These are phyloP conservation scores for Steinernema feltiae DNA, from an alignment of 1,140 invertebrate species.

Conservation along the genomic window DNA sequence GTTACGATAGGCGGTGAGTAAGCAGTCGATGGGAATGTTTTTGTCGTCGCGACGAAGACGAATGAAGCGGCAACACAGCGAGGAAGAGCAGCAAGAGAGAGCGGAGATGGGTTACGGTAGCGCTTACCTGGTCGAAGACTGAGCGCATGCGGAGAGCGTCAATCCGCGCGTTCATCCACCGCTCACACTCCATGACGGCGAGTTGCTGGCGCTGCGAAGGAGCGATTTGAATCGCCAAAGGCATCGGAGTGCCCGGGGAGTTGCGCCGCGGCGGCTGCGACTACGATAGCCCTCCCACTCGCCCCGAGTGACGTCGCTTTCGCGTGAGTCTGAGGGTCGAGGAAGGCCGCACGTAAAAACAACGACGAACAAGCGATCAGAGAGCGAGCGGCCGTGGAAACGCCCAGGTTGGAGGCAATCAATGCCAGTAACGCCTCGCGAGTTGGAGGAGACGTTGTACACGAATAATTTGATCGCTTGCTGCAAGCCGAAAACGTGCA, in stretches of 20 bases:
- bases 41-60: neutral
- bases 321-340: neutral
- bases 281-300: constrained; percentile 4
- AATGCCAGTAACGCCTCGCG: neutral
- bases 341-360: neutral
- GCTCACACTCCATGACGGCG: neutral
- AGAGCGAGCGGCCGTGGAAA: neutral
- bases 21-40: neutral
- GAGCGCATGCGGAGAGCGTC: neutral
- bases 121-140: neutral
- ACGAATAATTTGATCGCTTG: too few species aligned
- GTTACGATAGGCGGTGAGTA: neutral
- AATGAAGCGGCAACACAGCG: too few species aligned
- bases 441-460: too few species aligned
- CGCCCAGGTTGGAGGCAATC: neutral
- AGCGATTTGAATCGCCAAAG: neutral
- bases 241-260: neutral
- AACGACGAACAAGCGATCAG: too few species aligned
- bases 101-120: too few species aligned
- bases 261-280: neutral
- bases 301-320: neutral
- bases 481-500: too few species aligned
- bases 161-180: neutral
- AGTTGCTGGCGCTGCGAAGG: constrained; percentile 5
- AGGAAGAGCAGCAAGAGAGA: too few species aligned